Evolutionary conservation across 23 tunicate genomes (phyloP), one percentile per base, ranked within the genome.

Genomic region (Trididemnum miniatum): DNA sequence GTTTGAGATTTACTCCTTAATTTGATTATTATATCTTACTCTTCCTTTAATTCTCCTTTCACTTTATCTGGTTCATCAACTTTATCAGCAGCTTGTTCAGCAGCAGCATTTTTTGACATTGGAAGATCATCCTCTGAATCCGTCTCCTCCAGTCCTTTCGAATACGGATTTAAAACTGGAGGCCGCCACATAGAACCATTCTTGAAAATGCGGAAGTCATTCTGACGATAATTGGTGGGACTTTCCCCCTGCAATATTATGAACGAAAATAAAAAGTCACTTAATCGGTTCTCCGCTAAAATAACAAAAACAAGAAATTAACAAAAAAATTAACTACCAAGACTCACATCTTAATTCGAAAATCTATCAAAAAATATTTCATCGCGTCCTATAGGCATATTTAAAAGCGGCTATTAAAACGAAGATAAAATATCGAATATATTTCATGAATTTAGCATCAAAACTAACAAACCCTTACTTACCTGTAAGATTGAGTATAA

Each of bases 111-210:
- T 35, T 62, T 79, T 1, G 77, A 82, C 76, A 76, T 77, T 22
- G 85, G 82, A 24, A 79, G 64, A 35, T 93, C 98, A 24, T 75
- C 92, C 31, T 88, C 98, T 0, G 87, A 80, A 35, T 93, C 98
- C 22, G 88, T 88, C 31, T 88, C 93, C 0, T 82, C 88, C 62
- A 87, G 27, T 1, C 89, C 89, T 0, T 31, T 89, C 0, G 82
- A 81, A 74, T 88, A 93, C 1, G 98, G 98, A 65, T 93, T 93
- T 0, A 88, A 1, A 0, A 87, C 85, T 0, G 98, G 98, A 27
- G 98, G 98, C 15, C 86, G 87, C 98, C 98, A 93, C 80, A 88
- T 27, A 20, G 93, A 84, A 20, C 98, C 98, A 50, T 82, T 82
- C 59, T 88, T 80, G 37, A 93, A 93, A 1, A 93, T 73, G 5